Conservation (phyloP, 2,797 vertebrate genomes). For the Acridotheres tristis region DNA sequence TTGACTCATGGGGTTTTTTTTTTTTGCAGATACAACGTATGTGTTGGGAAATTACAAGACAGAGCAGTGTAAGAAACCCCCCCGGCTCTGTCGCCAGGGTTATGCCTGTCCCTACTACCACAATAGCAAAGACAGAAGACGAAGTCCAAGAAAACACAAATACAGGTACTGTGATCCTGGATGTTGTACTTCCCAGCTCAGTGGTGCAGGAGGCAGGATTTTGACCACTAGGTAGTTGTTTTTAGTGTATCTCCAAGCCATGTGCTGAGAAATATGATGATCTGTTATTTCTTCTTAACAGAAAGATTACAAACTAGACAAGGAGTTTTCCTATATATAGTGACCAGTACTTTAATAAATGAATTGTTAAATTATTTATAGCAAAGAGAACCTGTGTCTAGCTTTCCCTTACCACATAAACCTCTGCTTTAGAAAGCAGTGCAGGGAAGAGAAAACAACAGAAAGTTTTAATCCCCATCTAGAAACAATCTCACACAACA, state of each 20-base stretch:
- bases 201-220: neutral
- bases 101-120: constrained; percentile 99
- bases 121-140: constrained; percentile 97
- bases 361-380: neutral
- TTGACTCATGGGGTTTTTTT: neutral
- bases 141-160: constrained; percentile 97
- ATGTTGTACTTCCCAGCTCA: neutral
- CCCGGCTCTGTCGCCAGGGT: constrained; percentile 96
- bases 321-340: neutral
- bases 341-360: neutral
- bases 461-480: neutral
- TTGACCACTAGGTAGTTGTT: neutral
- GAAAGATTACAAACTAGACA: neutral
- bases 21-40: constrained; percentile 88
- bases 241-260: neutral
- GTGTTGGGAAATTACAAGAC: constrained; percentile 98
- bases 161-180: constrained; percentile 84
- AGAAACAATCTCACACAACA: neutral
- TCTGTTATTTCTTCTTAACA: neutral
- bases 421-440: neutral
- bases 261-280: neutral
- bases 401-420: neutral
- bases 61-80: constrained; percentile 97
- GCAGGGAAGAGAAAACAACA: neutral
- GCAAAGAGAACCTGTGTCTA: neutral